Evolutionary conservation across 2,888 invertebrate genomes (phyloP), one percentile per base, ranked within the genome.

Genomic region (Allophyes oxyacanthae): DNA sequence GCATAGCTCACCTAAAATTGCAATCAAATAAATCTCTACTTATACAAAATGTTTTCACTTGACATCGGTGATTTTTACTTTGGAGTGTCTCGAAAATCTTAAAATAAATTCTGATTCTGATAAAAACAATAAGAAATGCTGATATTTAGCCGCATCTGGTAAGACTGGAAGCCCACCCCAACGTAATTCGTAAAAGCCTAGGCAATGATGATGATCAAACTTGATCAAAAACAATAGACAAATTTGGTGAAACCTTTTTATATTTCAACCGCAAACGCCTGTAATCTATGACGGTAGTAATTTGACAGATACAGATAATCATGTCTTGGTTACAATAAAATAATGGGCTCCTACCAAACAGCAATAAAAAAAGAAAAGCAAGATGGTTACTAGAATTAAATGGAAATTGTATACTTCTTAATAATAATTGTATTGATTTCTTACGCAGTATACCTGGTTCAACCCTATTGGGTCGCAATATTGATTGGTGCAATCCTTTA

Each of bases 331-430:
- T 28, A 8, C 28, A n/a, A 14, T 7, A 36, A 26, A 30, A 20
- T 9, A 45, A 64, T 69, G 66, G 68, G 37, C 38, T 43, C 37
- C 48, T 42, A 59, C 48, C 63, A 43, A 64, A 42, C 43, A 58
- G 34, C 53, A 62, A 49, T 45, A 73, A 57, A 51, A n/a, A n/a
- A 62, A 65, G 32, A 6, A 45, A 41, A 38, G 6, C 72, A 86
- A 79, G 57, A 87, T 88, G 88, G 44, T 62, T 8, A 56, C 52
- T 43, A 77, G 75, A 78, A 77, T 65, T 88, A 83, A 85, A 91
- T 91, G 91, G 91, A 92, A 91, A 89, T 92, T 70, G 69, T 91
- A 50, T 90, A 89, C 64, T 90, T 91, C 60, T 25, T 92, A 6
- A 56, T 88, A 52, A 55, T 88, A 57, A 42, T 91, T 37, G 11